Conservation (phyloP, 2,113 vertebrate species). For the Galbula dea region DNA sequence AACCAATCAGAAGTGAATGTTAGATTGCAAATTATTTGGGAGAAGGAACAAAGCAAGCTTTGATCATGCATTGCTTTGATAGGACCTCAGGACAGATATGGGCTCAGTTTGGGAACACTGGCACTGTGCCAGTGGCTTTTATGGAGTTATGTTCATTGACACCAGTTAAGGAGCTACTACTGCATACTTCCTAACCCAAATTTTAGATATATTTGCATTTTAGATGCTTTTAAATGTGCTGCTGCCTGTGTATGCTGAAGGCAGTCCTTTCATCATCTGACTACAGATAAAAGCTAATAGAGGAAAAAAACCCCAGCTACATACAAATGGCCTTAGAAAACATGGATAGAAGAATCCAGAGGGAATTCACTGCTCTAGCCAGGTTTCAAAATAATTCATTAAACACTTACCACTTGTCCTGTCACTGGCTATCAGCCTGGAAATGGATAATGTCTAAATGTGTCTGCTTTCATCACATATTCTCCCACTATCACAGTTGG, state of each 20-base stretch:
- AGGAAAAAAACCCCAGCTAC: background rate
- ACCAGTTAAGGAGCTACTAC: background rate
- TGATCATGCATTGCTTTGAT: slow-evolving; percentile 47
- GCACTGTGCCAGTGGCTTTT: background rate
- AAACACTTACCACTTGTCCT: slow-evolving; percentile 43
- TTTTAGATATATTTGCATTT: slow-evolving; percentile 14
- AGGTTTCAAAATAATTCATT: slow-evolving; percentile 55
- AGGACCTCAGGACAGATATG: background rate
- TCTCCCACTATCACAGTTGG: background rate
- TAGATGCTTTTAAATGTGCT: background rate
- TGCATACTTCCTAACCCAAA: background rate
- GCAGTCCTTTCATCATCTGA: background rate
- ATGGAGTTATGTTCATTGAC: background rate
- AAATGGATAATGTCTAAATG: slow-evolving; percentile 55
- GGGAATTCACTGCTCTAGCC: background rate
- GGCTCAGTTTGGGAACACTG: background rate
- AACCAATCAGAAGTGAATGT: slow-evolving; percentile 24
- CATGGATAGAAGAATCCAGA: background rate
- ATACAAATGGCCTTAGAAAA: slow-evolving; percentile 29
- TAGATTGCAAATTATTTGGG: slow-evolving; percentile 15
- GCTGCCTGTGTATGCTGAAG: background rate
- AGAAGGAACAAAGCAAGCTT: slow-evolving; percentile 47
- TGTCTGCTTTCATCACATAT: slow-evolving; percentile 12
- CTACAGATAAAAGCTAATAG: slow-evolving; percentile 31
- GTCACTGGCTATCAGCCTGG: slow-evolving; percentile 32